Evolutionary conservation across 1,140 invertebrate genomes (phyloP), one percentile per base, ranked within the genome.

Genomic region (Leptinotarsa texana): DNA sequence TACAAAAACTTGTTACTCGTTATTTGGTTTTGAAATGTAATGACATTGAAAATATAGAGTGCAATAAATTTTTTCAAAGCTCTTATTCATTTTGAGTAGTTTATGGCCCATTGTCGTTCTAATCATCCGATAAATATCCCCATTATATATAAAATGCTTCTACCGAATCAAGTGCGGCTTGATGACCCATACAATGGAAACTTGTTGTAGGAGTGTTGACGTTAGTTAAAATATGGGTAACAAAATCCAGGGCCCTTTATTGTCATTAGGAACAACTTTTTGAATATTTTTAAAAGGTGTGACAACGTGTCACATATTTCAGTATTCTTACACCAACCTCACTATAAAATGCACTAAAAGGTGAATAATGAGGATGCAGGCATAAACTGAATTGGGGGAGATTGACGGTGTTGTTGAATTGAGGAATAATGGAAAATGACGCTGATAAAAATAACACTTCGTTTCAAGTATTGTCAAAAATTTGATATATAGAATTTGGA

Each of bases 131-230:
- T 57, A 57, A 57, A 57, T 57, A 57, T 18, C 51, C 15, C 51
- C 51, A 57, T 57, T 57, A 57, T 57, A 17, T 18, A 57, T 4
- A 57, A 57, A 57, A 15, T n/a, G 51, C 51, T 57, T 57, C 51
- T 18, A 57, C 51, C 6, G 13, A 4, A 8, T 57, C 51, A 57
- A 57, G 51, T 57, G n/a, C 13, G 51, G 15, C 51, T 18, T 57
- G 51, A 57, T 57, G 51, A 57, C 51, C 51, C 51, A 57, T 57
- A 57, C 51, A 57, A 57, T 57, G 51, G n/a, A 57, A 57, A 57
- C 51, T 57, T 5, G 51, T 57, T 57, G 51, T 57, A 57, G 51
- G 51, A 57, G 51, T 57, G 51, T 57, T 57, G 51, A 57, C 51
- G 51, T 57, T 8, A 18, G 17, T 17, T 57, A 57, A 57, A 57